Base-by-base conservation (phyloP, 1,140 invertebrate genomes). In the Neodiprion virginianus region DNA sequence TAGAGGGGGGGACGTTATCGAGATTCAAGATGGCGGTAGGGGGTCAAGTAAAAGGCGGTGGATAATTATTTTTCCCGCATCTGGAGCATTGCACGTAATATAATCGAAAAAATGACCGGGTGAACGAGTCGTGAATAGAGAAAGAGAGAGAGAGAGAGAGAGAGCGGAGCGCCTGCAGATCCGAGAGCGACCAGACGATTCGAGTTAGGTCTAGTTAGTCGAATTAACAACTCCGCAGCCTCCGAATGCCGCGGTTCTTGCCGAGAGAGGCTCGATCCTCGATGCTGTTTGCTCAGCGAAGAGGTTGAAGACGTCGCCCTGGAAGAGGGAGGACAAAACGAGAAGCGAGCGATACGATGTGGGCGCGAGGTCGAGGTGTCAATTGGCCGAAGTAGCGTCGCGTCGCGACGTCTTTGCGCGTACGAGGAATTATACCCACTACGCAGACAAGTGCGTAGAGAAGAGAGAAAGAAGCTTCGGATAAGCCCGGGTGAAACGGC, bases 141-240 rank as follows among this genome's bases (percentile, higher is more conserved):
- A 40, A 1, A 40, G 5, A 40, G 28, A 40, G 28, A 40, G 28
- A 40, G 28, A 40, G 28, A 40, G 28, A 40, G 28, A 40, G 28
- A 40, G 5, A 40, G 28, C 5, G 28, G 28, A 40, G 28, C 14
- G n/a, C 11, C 11, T 61, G n/a, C 53, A 61, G 28, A 61, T 12
- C 50, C 50, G 50, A 53, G 10, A 53, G 10, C 50, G 50, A 17
- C n/a, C 8, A 61, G 53, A 8, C 11, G 11, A 61, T 61, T 61
- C 53, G 53, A 61, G n/a, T 61, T 61, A 61, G n/a, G 53, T 61
- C 53, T 17, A 61, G 53, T 61, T 61, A 61, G 11, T 61, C 53
- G 53, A 61, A 17, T 61, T 61, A 61, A 61, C 8, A 17, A 61
- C 53, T 61, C 53, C 28, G 28, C 28, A 40, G 28, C 28, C 1